Evolutionary conservation across 2,113 vertebrate species (phyloP).

Genomic region (Uropsilus gracilis): DNA sequence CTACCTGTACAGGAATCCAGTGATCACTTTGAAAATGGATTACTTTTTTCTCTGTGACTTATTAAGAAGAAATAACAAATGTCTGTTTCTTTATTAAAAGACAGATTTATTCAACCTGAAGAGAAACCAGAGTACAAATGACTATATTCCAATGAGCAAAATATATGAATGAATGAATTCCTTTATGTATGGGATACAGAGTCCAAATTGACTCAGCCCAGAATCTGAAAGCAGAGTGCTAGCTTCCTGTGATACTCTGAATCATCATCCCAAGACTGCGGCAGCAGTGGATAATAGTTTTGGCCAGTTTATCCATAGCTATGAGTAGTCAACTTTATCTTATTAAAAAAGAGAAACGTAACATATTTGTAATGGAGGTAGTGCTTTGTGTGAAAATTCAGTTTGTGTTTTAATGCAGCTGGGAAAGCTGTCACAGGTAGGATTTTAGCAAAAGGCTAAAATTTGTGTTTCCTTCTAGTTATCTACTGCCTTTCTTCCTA

Average conservation of each 20-base stretch:
- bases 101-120: not conserved
- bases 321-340: not conserved
- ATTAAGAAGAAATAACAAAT: not conserved
- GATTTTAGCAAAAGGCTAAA: slow-evolving; percentile 3
- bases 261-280: not conserved
- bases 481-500: not conserved
- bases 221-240: not conserved
- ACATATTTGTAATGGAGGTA: not conserved
- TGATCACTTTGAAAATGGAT: slow-evolving; percentile 3
- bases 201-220: not conserved
- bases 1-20: not conserved
- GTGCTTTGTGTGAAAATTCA: not conserved
- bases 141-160: not conserved
- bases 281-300: not conserved
- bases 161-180: not conserved
- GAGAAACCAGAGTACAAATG: not conserved
- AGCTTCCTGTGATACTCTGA: not conserved
- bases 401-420: not conserved
- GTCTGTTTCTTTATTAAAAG: too few species aligned
- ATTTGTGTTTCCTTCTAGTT: not conserved
- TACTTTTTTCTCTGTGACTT: slow-evolving; percentile 47
- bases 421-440: not conserved
- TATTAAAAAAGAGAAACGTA: slow-evolving; percentile 6
- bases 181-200: not conserved
- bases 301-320: not conserved